Base-by-base conservation (phyloP, 2,888 invertebrate genomes). In the Glaucopsyche alexis region DNA sequence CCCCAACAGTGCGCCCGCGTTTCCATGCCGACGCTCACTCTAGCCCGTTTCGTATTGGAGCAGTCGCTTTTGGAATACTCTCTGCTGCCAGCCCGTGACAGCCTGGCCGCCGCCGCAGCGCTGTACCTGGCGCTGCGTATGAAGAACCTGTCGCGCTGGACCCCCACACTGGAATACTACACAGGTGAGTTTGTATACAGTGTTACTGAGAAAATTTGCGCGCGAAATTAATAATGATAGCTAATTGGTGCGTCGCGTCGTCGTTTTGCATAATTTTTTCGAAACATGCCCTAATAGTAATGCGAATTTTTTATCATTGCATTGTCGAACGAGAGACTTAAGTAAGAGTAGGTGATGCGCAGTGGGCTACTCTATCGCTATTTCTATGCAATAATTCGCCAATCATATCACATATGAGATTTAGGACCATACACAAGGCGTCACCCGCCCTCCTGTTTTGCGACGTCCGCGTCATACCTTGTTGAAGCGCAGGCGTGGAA, bases 11-110 rank as follows among this genome's bases (percentile, higher is more conserved):
- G 97, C 87, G 96, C 96, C 73, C 96, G 96, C 85, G 95, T 97
- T 72, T 95, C 96, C 45, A 98, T 99, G 98, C 96, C 97, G 72
- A 96, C 96, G 38, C 93, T 99, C 79, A 99, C 99, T 0, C 91
- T 99, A 82, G 98, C 99, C 45, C 95, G 99, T 76, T 99, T 95
- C 91, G 96, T 99, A 83, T 94, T 99, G 83, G 99, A 99, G 88
- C 95, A 96, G 84, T 97, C 98, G 2, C 93, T 99, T 76, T 96
- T 99, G 96, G 98, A 99, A 85, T 99, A 99, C 87, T 93, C 94
- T 13, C 95, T 97, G 73, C 94, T 97, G 77, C 90, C 93, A 50
- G 93, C 95, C 75, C 95, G 96, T 9, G 99, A 99, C 87, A 98
- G 98, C 73, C 95, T 96, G 91, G 93, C 99, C 93, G 99, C 99